Base-by-base conservation (phyloP, 2,113 vertebrate species). In the Candoia aspera region DNA sequence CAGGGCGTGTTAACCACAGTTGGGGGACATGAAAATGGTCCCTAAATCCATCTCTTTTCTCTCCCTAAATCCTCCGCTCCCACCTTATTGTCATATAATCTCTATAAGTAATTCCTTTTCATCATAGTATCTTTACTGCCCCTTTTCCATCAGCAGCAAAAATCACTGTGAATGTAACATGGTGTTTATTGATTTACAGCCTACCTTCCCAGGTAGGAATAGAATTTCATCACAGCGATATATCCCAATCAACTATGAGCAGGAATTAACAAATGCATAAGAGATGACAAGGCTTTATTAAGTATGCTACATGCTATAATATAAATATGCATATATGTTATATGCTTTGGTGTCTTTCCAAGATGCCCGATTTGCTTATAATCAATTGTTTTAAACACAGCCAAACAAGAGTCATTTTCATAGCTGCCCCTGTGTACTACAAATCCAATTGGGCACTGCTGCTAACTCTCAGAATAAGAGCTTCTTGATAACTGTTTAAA, bases 391-490 rank as follows among this genome's bases (percentile, higher is more conserved):
- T 8, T 94, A 64, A 89, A 86, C 37, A 84, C 37, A 90, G 92
- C 62, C 17, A 53, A 55, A 33, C 54, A 24, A 29, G 1, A 29
- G 58, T 92, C 42, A 88, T 88, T 89, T 49, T 58, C 17, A 37
- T 62, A 29, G 15, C 33, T 92, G 42, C 19, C 55, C 46, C 2
- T 54, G 68, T 12, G 19, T 53, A 60, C 90, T 92, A n/a, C 59
- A 87, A 33, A 46, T 57, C 42, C 0, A 0, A 58, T 62, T 84
- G 91, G 37, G 9, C 0, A 0, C 19, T 91, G 85, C 62, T 95
- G 88, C 46, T 95, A 95, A 95, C 92, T 59, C 68, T 84, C 58
- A 15, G 23, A 89, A 91, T 94, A 49, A 84, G 94, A 93, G 55
- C 0, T 0, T 55, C 53, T 93, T 87, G 62, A 33, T 0, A 3